Conservation (phyloP, 2,797 vertebrate species). For the Limnodromus scolopaceus region DNA sequence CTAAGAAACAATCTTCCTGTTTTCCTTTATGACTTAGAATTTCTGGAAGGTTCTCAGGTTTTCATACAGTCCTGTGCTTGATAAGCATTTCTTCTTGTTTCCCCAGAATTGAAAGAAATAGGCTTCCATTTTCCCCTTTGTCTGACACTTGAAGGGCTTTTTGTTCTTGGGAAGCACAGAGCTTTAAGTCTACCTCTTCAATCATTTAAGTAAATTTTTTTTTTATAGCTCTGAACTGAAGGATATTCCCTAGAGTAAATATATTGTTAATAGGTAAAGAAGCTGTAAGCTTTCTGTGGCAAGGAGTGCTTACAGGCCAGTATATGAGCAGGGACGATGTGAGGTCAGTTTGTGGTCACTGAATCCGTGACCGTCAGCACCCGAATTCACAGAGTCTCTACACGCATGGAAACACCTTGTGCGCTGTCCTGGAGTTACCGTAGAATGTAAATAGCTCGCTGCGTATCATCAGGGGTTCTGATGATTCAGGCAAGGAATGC, state of each 20-base stretch:
- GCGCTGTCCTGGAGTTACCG: neutral
- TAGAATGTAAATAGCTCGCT: accelerated
- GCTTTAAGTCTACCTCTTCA: neutral
- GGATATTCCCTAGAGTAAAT: neutral
- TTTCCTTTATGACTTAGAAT: neutral
- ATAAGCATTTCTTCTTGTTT: neutral
- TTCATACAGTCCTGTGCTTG: neutral
- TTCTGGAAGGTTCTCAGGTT: neutral
- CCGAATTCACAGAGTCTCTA: neutral
- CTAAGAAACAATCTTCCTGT: neutral
- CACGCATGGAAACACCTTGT: accelerated
- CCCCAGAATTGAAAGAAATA: neutral
- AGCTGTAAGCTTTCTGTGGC: neutral
- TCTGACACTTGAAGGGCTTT: neutral
- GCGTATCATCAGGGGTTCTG: neutral
- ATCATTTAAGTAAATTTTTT: neutral
- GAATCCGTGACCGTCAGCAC: neutral
- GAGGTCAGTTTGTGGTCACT: neutral
- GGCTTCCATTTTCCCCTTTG: neutral
- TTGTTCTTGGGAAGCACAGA: neutral
- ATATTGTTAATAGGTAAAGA: neutral
- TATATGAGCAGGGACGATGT: accelerated
- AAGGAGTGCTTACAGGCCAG: neutral
- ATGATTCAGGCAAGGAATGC: neutral
- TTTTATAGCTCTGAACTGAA: neutral